Percentiles rank a stretch among this genome's conserved stretches.
Conservation (phyloP, 2,797 vertebrate genomes). For the Danio choprae region DNA sequence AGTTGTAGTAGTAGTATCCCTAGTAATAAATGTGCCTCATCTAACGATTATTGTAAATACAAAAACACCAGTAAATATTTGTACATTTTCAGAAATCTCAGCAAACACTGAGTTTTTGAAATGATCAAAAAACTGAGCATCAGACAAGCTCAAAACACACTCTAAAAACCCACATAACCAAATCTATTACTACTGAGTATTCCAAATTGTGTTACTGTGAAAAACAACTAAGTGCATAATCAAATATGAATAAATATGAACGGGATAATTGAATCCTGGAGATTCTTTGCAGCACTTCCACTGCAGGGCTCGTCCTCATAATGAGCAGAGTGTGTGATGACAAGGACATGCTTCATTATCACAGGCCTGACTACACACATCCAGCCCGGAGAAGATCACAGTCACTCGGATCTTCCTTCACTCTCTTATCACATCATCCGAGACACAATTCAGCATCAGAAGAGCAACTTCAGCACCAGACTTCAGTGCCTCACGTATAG, state of each 20-base stretch:
- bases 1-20: too few relatives aligned
- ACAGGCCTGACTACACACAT: slow-evolving; percentile 10
- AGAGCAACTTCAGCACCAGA: slow-evolving; percentile 5
- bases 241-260: slow-evolving; percentile 9
- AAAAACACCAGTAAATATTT: background rate
- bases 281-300: slow-evolving; percentile 22
- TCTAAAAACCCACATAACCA: background rate
- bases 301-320: slow-evolving; percentile 41
- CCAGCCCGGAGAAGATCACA: slow-evolving; percentile 29
- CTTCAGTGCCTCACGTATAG: slow-evolving; percentile 17
- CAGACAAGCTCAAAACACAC: background rate
- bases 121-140: background rate
- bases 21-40: too few relatives aligned
- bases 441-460: slow-evolving; percentile 32
- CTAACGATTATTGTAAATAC: background rate
- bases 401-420: slow-evolving; percentile 34
- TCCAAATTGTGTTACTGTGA: background rate
- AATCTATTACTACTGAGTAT: background rate
- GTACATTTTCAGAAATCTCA: background rate
- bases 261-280: slow-evolving; percentile 17
- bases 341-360: slow-evolving; percentile 47
- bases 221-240: background rate
- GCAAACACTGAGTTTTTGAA: background rate
- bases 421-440: slow-evolving; percentile 13
- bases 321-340: slow-evolving; percentile 20